Evolutionary conservation across 1,140 invertebrate species (phyloP).

Genomic region (Drosophila nannoptera): DNA sequence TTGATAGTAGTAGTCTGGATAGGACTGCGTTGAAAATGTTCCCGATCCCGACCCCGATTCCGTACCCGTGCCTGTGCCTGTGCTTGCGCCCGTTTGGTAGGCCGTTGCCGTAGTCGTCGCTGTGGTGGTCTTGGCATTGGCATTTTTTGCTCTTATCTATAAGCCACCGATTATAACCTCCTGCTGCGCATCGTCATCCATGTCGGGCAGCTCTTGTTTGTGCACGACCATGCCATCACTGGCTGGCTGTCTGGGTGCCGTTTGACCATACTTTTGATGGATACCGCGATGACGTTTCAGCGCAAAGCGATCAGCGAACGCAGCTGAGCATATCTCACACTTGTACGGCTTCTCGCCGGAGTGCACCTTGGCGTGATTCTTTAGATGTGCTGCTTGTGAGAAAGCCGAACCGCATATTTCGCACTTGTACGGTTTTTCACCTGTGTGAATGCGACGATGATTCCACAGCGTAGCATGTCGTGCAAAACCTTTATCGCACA

Average conservation of each 20-base stretch:
- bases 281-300: constrained; percentile 88
- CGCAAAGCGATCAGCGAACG: constrained; percentile 90
- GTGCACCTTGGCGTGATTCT: constrained; percentile 91
- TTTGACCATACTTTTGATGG: constrained; percentile 86
- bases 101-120: constrained; percentile 30
- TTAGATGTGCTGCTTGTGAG: constrained; percentile 91
- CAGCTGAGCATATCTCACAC: constrained; percentile 92
- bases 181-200: constrained; percentile 78
- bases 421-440: constrained; percentile 92
- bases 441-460: constrained; percentile 94
- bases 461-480: constrained; percentile 93
- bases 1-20: constrained; percentile 49
- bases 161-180: constrained; percentile 77
- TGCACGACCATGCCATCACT: constrained; percentile 72
- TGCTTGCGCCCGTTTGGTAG: constrained; percentile 12
- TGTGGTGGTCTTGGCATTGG: constrained; percentile 38
- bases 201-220: constrained; percentile 75
- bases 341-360: constrained; percentile 87
- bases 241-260: constrained; percentile 68
- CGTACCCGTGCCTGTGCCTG: background rate
- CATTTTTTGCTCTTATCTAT: constrained; percentile 72
- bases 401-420: constrained; percentile 91
- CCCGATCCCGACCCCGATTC: background rate
- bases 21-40: constrained; percentile 27
- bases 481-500: constrained; percentile 93